These are phyloP conservation scores for Epizoanthus rinbou DNA, from an alignment of 92 coral and sea anemone genomes.

Conservation along the genomic window DNA sequence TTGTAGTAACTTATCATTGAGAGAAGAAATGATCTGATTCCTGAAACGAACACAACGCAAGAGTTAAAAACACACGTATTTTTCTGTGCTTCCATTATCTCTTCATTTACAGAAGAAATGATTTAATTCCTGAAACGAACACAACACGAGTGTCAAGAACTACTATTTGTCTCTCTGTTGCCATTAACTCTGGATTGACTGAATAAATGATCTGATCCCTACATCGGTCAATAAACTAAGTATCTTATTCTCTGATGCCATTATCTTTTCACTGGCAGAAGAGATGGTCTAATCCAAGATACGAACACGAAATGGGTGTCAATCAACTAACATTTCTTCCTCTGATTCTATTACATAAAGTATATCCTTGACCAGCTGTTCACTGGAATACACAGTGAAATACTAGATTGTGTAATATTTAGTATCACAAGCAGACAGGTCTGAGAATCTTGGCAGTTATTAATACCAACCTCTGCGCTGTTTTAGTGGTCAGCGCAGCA, in stretches of 20 bases:
- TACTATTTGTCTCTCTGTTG: not conserved
- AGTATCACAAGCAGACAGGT: no score
- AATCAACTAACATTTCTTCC: not conserved
- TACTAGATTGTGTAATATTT: not conserved
- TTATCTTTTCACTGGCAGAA: slow-evolving; percentile 36
- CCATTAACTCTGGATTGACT: slow-evolving; percentile 61
- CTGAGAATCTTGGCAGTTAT: no score
- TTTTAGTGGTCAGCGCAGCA: slow-evolving; percentile 66
- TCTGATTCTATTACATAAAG: not conserved
- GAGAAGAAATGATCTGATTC: slow-evolving; percentile 67
- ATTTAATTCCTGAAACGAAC: slow-evolving; percentile 62
- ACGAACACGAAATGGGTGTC: not conserved
- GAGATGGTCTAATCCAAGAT: not conserved
- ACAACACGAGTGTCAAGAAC: not conserved
- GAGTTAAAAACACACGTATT: no score
- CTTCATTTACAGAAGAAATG: slow-evolving; percentile 61
- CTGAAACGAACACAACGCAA: slow-evolving; percentile 34
- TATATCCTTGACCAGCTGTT: not conserved
- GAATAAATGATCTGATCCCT: slow-evolving; percentile 71
- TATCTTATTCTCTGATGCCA: slow-evolving; percentile 33
- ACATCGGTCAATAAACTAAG: no score
- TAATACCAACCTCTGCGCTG: slow-evolving; percentile 59
- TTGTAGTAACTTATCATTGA: slow-evolving; percentile 65
- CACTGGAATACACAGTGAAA: not conserved
- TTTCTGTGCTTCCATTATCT: no score